Evolutionary conservation across 2,113 vertebrate genomes (phyloP).

Genomic region (Laterallus jamaicensis): DNA sequence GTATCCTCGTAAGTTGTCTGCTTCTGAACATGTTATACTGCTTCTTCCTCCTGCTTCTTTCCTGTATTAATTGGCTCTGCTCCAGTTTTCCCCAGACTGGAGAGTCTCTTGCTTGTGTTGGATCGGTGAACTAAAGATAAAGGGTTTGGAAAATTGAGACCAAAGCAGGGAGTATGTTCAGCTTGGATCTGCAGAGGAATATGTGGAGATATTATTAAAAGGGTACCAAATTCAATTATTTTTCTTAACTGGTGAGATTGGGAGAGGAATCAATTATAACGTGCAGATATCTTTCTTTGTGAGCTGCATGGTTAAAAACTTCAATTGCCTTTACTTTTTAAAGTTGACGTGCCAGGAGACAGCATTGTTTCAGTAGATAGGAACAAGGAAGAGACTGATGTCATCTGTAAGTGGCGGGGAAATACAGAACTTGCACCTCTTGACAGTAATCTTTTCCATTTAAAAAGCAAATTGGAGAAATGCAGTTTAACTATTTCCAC

Average conservation of each 20-base stretch:
- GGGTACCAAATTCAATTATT: constrained; percentile 12
- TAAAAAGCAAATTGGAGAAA: background rate
- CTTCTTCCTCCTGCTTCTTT: background rate
- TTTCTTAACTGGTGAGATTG: background rate
- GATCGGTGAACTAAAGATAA: background rate
- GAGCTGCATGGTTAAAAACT: background rate
- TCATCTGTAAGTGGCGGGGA: background rate
- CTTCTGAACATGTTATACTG: constrained; percentile 23
- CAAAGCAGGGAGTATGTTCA: background rate
- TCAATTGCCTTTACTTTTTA: background rate
- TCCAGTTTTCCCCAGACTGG: constrained; percentile 16
- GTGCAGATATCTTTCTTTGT: background rate
- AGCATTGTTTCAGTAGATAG: background rate
- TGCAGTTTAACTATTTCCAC: background rate
- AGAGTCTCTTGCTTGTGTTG: constrained; percentile 17
- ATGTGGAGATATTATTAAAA: background rate
- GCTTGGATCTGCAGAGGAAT: background rate
- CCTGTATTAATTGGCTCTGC: constrained; percentile 16
- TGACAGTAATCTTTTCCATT: background rate
- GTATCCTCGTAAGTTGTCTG: background rate
- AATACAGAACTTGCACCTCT: background rate
- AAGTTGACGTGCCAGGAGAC: background rate
- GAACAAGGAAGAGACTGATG: background rate
- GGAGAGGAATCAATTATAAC: constrained; percentile 14
- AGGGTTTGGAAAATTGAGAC: constrained; percentile 7